These are phyloP conservation scores for Azemiops feae DNA, from an alignment of 2,113 vertebrate species.

Conservation along the genomic window DNA sequence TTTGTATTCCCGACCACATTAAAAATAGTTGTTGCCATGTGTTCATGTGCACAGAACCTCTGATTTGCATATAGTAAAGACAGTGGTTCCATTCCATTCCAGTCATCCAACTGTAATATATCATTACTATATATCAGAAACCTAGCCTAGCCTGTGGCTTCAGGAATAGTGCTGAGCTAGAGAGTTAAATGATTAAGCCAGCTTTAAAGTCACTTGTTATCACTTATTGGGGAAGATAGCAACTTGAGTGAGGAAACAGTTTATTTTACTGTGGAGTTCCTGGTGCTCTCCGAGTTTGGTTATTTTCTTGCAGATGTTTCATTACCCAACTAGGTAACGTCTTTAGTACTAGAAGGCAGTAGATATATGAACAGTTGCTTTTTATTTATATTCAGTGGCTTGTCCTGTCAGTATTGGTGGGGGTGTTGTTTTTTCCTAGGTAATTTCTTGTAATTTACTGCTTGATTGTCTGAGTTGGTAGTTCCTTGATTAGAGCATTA, in stretches of 20 bases:
- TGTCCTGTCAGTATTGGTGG: background rate
- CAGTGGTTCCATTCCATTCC: background rate
- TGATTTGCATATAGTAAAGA: background rate
- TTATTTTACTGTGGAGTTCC: background rate
- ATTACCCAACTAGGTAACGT: background rate
- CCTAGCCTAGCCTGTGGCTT: background rate
- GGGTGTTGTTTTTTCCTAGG: background rate
- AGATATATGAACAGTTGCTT: background rate
- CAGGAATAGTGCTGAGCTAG: background rate
- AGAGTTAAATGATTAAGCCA: background rate
- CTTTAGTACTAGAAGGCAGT: background rate
- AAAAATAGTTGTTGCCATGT: background rate
- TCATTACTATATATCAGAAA: background rate
- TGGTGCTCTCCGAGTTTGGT: background rate
- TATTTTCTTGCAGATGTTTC: background rate
- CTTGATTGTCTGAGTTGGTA: background rate
- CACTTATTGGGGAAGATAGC: background rate
- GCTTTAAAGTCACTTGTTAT: background rate
- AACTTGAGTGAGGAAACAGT: background rate
- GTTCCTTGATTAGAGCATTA: background rate
- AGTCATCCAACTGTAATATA: background rate
- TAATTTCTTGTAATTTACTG: background rate
- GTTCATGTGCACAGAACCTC: background rate
- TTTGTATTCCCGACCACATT: background rate
- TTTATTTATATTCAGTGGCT: background rate